These are phyloP conservation scores for Leptoclinus maculatus DNA, from an alignment of 2,797 vertebrate genomes.

Conservation along the genomic window DNA sequence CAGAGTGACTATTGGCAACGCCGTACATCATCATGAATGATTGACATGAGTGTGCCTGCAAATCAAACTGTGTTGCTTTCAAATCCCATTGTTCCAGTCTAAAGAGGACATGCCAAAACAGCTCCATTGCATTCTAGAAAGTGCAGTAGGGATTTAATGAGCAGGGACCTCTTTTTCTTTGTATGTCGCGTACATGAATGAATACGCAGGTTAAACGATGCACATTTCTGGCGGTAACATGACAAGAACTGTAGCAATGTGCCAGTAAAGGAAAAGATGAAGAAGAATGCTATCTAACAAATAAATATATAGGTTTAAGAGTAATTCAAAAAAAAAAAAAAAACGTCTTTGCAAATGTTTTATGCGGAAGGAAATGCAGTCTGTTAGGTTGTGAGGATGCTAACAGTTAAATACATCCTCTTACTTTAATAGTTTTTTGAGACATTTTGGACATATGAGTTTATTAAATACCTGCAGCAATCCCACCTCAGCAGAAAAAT, in stretches of 20 bases:
- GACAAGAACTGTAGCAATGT: background rate
- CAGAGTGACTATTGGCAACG: background rate
- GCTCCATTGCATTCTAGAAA: background rate
- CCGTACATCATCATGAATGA: constrained; percentile 1
- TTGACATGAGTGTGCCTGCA: background rate
- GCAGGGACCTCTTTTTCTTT: too few species aligned
- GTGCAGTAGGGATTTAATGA: background rate
- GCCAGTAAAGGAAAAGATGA: background rate
- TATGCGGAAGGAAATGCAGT: background rate
- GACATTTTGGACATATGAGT: background rate
- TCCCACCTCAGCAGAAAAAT: background rate
- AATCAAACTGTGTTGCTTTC: constrained; percentile 2
- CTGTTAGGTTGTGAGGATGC: background rate
- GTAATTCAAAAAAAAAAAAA: too few species aligned
- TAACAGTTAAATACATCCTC: background rate
- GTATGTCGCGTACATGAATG: background rate
- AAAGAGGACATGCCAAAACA: background rate
- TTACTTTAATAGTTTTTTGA: too few species aligned
- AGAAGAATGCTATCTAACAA: background rate
- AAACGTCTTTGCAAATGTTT: too few species aligned
- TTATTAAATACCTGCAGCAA: background rate
- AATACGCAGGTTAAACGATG: background rate
- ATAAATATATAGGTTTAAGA: too few species aligned
- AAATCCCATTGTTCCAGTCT: background rate
- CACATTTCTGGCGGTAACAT: background rate